Evolutionary conservation across 2,113 vertebrate species (phyloP), one percentile per base, ranked within the genome.

Genomic region (Glaucomys volans): DNA sequence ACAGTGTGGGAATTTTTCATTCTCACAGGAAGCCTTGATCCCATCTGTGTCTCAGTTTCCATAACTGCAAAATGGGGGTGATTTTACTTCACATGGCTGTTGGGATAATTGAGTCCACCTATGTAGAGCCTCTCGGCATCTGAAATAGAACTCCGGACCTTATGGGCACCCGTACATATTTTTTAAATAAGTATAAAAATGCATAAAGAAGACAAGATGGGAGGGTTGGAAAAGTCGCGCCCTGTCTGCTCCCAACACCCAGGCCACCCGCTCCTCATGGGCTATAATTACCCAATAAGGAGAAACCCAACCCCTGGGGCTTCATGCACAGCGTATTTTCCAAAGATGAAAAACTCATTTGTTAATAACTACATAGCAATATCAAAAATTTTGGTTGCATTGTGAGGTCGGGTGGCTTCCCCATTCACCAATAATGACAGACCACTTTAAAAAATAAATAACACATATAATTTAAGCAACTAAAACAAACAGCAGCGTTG

Each of bases 361-460:
- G 95, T 90, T 95, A 98, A 97, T 94, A 95, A 94, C 81, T 81
- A 94, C 93, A 40, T 76, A 66, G 97, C 90, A 90, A 97, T 97
- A 97, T 95, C 44, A 47, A 90, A 96, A 90, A 87, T 94, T 97
- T 96, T 94, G 90, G 83, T 92, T 88, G 80, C 79, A 57, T 83
- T 97, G 80, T 95, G 90, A 96, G 93, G 76, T 76, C 8, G 93
- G 90, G 86, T 94, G 97, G 35, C 90, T 97, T 97, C 92, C 86
- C 97, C 96, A 97, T 97, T 98, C 96, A 97, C 97, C 89, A 97
- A 77, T 97, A 97, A 97, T 97, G 96, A 98, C 97, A 98, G 96
- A 81, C 91, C 93, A 80, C 74, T 98, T 95, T 26, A 96, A 97
- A 97, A 96, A 97, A 96, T 97, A 98, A 98, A 98, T 91, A 96